Conservation (phyloP, 2,113 vertebrate species). For the Scopus umbretta region DNA sequence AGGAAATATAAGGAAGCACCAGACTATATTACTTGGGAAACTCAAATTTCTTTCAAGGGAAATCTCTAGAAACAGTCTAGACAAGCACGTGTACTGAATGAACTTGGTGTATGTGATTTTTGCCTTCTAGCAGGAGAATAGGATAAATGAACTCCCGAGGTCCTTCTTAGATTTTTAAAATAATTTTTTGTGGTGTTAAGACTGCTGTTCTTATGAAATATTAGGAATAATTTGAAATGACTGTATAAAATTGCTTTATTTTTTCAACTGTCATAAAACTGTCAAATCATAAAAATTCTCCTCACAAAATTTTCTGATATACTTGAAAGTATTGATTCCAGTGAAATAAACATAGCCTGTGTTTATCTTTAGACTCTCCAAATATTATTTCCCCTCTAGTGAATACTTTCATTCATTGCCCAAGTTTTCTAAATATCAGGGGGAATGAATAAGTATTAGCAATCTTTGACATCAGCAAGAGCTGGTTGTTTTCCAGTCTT, state of each 20-base stretch:
- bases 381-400: neutral
- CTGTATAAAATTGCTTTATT: neutral
- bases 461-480: neutral
- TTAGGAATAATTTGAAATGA: neutral
- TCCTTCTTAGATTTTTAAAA: neutral
- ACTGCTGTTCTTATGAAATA: neutral
- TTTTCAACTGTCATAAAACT: neutral
- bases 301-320: neutral
- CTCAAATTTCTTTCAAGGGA: neutral
- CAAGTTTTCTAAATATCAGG: neutral
- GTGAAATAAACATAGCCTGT: neutral
- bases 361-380: neutral
- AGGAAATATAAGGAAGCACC: neutral
- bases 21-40: neutral
- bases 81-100: neutral
- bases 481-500: neutral
- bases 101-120: neutral
- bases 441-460: neutral
- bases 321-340: neutral
- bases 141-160: neutral
- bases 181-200: neutral
- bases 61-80: neutral
- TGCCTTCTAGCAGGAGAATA: neutral
- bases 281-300: neutral
- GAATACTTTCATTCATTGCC: conserved; percentile 2